A percentile compares a stretch with the other conserved stretches of the same genome.
These are phyloP conservation scores for Eupristina koningsbergeri DNA, from an alignment of 1,140 invertebrate species.

Conservation along the genomic window DNA sequence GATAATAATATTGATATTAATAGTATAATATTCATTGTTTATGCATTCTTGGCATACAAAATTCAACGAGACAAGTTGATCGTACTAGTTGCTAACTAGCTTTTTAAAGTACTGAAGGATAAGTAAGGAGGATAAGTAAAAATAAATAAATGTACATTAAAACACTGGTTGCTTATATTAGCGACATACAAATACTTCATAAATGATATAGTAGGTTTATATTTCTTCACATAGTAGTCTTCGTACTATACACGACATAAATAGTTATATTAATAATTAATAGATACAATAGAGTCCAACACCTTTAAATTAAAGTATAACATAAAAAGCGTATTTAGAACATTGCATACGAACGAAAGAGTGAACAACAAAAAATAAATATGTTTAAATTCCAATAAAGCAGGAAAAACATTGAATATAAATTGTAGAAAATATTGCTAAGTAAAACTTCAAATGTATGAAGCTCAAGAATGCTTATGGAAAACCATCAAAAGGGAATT, in stretches of 20 bases:
- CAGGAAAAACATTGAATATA: constrained; percentile 2
- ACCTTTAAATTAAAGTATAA: neutral
- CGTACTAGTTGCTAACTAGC: neutral
- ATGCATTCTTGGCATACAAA: no score
- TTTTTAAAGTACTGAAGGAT: neutral
- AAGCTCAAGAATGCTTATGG: neutral
- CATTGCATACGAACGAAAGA: constrained; percentile 1
- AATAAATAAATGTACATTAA: neutral
- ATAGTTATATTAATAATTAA: neutral
- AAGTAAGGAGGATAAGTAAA: neutral
- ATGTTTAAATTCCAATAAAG: neutral
- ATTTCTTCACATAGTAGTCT: neutral
- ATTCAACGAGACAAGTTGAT: neutral
- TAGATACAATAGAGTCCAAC: neutral
- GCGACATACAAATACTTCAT: neutral
- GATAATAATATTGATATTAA: no score
- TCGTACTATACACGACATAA: neutral
- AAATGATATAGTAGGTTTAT: neutral
- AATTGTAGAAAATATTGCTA: neutral
- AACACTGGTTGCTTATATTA: neutral
- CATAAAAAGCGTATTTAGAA: neutral
- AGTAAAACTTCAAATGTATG: neutral
- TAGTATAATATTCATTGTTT: no score
- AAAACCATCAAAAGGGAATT: neutral
- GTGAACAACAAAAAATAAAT: neutral